Evolutionary conservation across 1,140 invertebrate genomes (phyloP).

Genomic region (Musca domestica): DNA sequence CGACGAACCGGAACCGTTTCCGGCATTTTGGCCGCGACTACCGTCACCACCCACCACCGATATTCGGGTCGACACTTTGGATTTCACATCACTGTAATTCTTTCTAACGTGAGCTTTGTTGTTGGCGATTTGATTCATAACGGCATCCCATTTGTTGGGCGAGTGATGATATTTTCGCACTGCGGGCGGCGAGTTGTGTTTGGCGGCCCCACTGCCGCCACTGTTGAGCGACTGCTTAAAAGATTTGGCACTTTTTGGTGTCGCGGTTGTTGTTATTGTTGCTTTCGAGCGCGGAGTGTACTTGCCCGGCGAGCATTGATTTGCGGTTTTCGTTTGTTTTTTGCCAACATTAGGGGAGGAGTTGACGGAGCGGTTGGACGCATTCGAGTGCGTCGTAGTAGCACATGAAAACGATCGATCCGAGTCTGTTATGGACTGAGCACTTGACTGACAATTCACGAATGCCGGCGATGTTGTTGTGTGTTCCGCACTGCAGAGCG

Average conservation of each 20-base stretch:
- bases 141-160: slow-evolving; percentile 69
- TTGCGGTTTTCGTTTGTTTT: not conserved
- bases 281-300: not conserved
- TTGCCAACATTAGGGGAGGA: slow-evolving; percentile 31
- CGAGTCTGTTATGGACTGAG: no score
- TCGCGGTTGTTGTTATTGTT: not conserved
- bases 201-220: not conserved
- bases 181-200: slow-evolving; percentile 19
- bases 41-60: not conserved
- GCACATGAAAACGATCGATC: slow-evolving; percentile 15
- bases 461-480: slow-evolving; percentile 25
- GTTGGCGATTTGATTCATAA: slow-evolving; percentile 77
- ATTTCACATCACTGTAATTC: slow-evolving; percentile 76
- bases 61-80: slow-evolving; percentile 63
- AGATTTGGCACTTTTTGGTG: slow-evolving; percentile 4
- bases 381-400: slow-evolving; percentile 15
- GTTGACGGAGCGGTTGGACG: not conserved
- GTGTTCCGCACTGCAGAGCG: slow-evolving; percentile 16
- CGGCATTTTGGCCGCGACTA: slow-evolving; percentile 9
- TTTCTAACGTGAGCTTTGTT: slow-evolving; percentile 70
- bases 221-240: slow-evolving; percentile 1
- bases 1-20: not conserved
- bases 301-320: not conserved
- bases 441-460: no score
- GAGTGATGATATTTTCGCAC: slow-evolving; percentile 51